A percentile compares a stretch with the other conserved stretches of the same genome.
Evolutionary conservation across 92 coral and sea anemone species (phyloP).

Genomic region (Chrysogorgia sp.): DNA sequence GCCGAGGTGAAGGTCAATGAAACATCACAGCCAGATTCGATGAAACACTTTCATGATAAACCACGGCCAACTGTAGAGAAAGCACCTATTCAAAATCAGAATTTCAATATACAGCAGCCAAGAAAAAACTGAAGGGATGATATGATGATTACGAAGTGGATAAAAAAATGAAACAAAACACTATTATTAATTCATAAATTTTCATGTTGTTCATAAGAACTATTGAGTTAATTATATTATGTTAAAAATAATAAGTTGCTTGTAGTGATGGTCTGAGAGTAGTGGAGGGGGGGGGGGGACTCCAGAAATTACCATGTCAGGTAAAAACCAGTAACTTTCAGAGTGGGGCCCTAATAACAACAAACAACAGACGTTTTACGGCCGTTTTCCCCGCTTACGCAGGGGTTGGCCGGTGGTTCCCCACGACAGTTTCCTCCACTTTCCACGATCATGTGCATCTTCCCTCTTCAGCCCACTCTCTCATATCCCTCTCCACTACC

Average conservation of each 20-base stretch:
- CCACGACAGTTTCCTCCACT: no score
- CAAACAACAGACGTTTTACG: no score
- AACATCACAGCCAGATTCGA: slow-evolving; percentile 81
- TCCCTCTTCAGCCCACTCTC: no score
- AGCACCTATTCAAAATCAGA: slow-evolving; percentile 60
- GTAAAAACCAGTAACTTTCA: no score
- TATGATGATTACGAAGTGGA: not conserved
- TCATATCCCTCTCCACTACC: no score
- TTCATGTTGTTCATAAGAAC: not conserved
- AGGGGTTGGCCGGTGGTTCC: no score
- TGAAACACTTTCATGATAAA: slow-evolving; percentile 89
- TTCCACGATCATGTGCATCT: no score
- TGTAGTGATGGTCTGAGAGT: not conserved
- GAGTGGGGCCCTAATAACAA: no score
- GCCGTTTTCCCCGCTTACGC: no score
- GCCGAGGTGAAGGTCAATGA: slow-evolving; percentile 87
- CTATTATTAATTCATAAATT: not conserved
- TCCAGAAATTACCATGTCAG: no score
- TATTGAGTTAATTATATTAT: not conserved
- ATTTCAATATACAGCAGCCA: slow-evolving; percentile 83
- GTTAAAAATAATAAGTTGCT: not conserved
- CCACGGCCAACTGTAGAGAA: slow-evolving; percentile 67
- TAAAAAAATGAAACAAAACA: not conserved
- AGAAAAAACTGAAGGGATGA: slow-evolving; percentile 67
- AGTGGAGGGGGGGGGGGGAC: no score